Base-by-base conservation (phyloP, 2,888 invertebrate species). In the Leptinotarsa peninsularis region DNA sequence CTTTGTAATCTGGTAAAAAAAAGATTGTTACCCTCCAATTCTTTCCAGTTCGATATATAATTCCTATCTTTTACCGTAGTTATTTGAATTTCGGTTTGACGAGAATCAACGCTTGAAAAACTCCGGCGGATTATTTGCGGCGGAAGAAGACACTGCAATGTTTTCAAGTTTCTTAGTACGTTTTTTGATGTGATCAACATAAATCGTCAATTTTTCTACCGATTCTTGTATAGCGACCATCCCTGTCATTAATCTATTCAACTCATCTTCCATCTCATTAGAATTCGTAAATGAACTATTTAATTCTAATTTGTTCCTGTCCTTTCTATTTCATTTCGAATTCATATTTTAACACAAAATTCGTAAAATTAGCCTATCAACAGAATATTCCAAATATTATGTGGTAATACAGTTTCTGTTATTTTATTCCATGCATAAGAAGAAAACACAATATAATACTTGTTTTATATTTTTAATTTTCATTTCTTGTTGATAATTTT, bases 41-140 rank as follows among this genome's bases (percentile, higher is more conserved):
- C 74, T n/a, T 66, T 54, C 74, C 74, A 71, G 49, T 71, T 71
- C 49, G 18, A 10, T 27, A 71, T 27, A n/a, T 67, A 74, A 27
- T 14, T 49, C 15, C 66, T 54, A 71, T 70, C 66, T 27, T 63
- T 72, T 23, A 56, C n/a, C 50, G 23, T 54, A 23, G 54, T 4
- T 54, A 17, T 54, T 17, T 49, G 49, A 49, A 49, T 49, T 13
- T 14, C 49, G 49, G 49, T 49, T 49, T 49, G 49, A 49, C 14
- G 10, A 49, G 49, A 14, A 49, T 13, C 49, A 52, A 15, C 17
- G 17, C 17, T 52, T 4, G 52, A 15, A 15, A 15, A 15, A 21
- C 17, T 4, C 21, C 21, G 21, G 14, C 4, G 17, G 4, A 52
- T 52, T 52, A 15, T 52, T 17, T 52, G 4, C 14, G 14, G 52